Percentiles rank a stretch among this genome's conserved stretches.
These are phyloP conservation scores for Lithophane ornitopus DNA, from an alignment of 2,888 invertebrate genomes.

Conservation along the genomic window DNA sequence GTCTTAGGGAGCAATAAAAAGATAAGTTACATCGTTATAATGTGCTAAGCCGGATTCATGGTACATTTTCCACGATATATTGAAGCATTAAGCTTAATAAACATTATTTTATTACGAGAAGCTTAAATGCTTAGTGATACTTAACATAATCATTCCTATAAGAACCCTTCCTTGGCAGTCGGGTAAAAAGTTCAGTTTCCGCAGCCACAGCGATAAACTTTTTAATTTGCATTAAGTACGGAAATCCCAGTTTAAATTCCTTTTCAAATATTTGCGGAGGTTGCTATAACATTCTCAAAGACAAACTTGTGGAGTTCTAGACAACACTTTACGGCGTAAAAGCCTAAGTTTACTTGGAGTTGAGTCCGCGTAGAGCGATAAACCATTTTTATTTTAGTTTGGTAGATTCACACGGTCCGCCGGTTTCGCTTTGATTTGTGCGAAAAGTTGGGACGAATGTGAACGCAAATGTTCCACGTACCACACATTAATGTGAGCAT, in stretches of 20 bases:
- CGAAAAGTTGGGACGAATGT: slow-evolving; percentile 72
- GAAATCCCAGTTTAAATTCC: slow-evolving; percentile 60
- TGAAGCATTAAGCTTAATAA: background rate
- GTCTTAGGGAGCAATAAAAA: slow-evolving; percentile 58
- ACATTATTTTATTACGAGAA: slow-evolving; percentile 31
- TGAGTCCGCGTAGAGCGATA: slow-evolving; percentile 65
- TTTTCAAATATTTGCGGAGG: slow-evolving; percentile 56
- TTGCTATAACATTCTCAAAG: slow-evolving; percentile 60
- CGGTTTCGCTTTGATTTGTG: slow-evolving; percentile 75
- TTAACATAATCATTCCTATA: slow-evolving; percentile 21
- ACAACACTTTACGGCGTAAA: slow-evolving; percentile 63
- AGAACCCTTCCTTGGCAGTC: too few relatives aligned
- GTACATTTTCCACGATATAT: background rate
- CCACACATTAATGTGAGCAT: slow-evolving; percentile 57
- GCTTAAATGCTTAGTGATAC: slow-evolving; percentile 33
- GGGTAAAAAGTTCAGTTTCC: slow-evolving; percentile 4
- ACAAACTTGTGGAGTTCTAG: slow-evolving; percentile 64
- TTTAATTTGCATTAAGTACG: slow-evolving; percentile 56
- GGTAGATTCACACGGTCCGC: slow-evolving; percentile 61
- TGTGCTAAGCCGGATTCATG: slow-evolving; percentile 13
- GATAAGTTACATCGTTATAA: slow-evolving; percentile 22
- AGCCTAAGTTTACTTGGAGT: slow-evolving; percentile 61
- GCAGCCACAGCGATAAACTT: slow-evolving; percentile 36
- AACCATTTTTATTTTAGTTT: slow-evolving; percentile 77
- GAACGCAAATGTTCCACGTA: slow-evolving; percentile 62